Evolutionary conservation across 2,888 invertebrate genomes (phyloP), one percentile per base, ranked within the genome.

Genomic region (Elmis aenea): DNA sequence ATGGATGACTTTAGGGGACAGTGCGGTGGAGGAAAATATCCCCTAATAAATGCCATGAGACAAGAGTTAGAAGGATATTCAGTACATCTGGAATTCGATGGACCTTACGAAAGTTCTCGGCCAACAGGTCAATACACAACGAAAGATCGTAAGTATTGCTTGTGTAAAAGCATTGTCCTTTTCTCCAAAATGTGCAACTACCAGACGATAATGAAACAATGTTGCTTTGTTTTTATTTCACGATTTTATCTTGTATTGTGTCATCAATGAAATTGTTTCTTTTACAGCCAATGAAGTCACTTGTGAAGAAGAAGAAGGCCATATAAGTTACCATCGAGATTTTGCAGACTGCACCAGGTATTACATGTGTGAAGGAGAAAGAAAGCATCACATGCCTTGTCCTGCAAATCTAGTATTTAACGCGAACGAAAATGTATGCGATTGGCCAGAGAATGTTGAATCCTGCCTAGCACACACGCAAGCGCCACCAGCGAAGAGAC

Each of bases 371-470:
- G 92, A 93, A 70, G 93, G 93, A 16, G 92, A 92, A 63, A 76
- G 92, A 33, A 91, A 91, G 63, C 93, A 93, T 62, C 93, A 93
- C 71, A 93, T 93, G 93, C 92, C 93, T 26, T 94, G 92, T 62
- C 93, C 93, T 4, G 79, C 82, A 30, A 90, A 93, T 69, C 75
- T 94, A 42, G 93, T 93, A 8, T 94, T 93, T 70, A 93, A 94
- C 66, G 82, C 82, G 22, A 87, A 89, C 56, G 89, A 93, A 61
- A 92, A 90, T 60, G 93, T 94, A 5, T 94, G 93, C 64, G 94
- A 94, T 70, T 93, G 93, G 93, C 91, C 92, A 0, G 92, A 92
- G 60, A 93, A 92, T 59, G 93, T 93, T 1, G 90, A 89, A 63
- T 86, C 89, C 11, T 93, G 93, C 57, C 73, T 76, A 57, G 76